Conservation (phyloP, 2,113 vertebrate species). For the Dipodomys stephensi region DNA sequence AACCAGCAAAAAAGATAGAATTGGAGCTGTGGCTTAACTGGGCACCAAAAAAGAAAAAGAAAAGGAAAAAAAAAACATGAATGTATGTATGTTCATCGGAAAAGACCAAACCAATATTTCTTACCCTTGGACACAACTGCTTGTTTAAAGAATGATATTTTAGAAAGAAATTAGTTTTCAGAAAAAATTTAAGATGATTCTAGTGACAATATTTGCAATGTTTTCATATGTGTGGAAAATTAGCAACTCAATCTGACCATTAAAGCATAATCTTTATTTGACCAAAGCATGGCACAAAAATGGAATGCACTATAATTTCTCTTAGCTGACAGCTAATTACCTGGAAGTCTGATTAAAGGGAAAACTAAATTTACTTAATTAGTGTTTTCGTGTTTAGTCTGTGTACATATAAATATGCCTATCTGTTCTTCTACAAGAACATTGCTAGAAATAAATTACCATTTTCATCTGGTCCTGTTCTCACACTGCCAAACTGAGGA, state of each 20-base stretch:
- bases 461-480: conserved; percentile 75
- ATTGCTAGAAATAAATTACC: conserved; percentile 79
- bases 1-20: too few species aligned
- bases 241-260: conserved; percentile 80
- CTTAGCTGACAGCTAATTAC: conserved; percentile 87
- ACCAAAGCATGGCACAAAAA: conserved; percentile 84
- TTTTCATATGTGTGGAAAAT: conserved; percentile 75
- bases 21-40: too few species aligned
- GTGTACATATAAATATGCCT: conserved; percentile 83
- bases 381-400: conserved; percentile 80
- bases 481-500: conserved; percentile 79
- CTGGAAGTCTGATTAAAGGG: conserved; percentile 88
- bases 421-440: conserved; percentile 75
- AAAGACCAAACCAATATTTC: neutral
- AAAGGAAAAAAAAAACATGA: too few species aligned
- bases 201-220: conserved; percentile 69
- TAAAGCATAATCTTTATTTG: conserved; percentile 83
- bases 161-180: conserved; percentile 66
- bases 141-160: conserved; percentile 17
- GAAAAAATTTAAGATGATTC: conserved; percentile 66
- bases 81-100: neutral
- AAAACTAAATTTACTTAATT: conserved; percentile 88
- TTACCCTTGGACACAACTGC: conserved; percentile 8
- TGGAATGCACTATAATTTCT: conserved; percentile 87
- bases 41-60: too few species aligned